These are phyloP conservation scores for Apodemia duryi DNA, from an alignment of 2,888 invertebrate species.

Conservation along the genomic window DNA sequence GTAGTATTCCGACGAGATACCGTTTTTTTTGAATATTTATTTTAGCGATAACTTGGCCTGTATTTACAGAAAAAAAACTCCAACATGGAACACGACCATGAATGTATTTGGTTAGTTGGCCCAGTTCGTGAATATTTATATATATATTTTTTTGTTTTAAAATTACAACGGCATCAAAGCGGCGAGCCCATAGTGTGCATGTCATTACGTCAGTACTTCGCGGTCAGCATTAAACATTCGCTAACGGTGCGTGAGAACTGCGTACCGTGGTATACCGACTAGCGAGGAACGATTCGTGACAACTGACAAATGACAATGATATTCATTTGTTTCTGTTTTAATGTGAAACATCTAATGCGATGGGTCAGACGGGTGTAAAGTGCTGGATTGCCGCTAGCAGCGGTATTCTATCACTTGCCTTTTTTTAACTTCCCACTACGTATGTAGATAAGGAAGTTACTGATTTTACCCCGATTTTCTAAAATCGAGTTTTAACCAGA, in stretches of 20 bases:
- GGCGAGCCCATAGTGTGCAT: slow-evolving; percentile 45
- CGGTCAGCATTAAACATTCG: slow-evolving; percentile 62
- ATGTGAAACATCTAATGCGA: not conserved
- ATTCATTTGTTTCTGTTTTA: not conserved
- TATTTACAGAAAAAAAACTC: slow-evolving; percentile 5
- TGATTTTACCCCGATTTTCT: no score
- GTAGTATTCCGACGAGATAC: no score
- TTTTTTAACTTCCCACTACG: no score
- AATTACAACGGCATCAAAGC: slow-evolving; percentile 16
- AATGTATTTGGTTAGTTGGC: slow-evolving; percentile 17
- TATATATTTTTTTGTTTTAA: slow-evolving; percentile 14
- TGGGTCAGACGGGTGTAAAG: no score
- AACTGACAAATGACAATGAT: not conserved
- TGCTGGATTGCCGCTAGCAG: no score
- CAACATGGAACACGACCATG: slow-evolving; percentile 9
- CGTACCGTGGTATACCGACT: slow-evolving; percentile 38
- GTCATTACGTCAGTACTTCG: slow-evolving; percentile 58
- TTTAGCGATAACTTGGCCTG: not conserved
- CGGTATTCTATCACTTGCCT: no score
- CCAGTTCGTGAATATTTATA: slow-evolving; percentile 17
- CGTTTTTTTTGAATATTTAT: no score
- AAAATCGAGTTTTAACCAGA: no score
- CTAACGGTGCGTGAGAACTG: slow-evolving; percentile 49
- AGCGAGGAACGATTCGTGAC: slow-evolving; percentile 1
- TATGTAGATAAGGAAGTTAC: no score